phyloP scores from a whole-genome alignment of 2,113 vertebrate species.

The Cheirogaleus medius region DNA sequence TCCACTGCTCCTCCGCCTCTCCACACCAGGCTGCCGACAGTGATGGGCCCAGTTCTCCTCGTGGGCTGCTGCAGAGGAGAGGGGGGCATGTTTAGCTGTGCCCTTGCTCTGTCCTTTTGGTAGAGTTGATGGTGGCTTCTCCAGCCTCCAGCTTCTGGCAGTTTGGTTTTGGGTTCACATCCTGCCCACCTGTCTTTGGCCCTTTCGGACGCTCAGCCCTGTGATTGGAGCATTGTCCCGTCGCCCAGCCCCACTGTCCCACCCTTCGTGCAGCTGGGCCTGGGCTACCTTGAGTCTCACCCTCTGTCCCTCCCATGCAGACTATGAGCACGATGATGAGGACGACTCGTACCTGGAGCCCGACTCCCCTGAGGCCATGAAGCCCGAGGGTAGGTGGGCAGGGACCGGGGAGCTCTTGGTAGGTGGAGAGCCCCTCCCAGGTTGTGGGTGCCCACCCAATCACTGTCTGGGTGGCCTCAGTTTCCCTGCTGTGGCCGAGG shows the following conservation, averaged over 20 bases:
- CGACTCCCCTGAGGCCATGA: constrained; percentile 80
- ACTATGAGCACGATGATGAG: constrained; percentile 91
- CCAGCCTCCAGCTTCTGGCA: too few species aligned
- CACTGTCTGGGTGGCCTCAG: not conserved
- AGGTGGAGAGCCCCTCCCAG: not conserved
- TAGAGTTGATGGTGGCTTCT: not conserved
- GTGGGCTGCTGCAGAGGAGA: not conserved
- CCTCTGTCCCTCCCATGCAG: constrained; percentile 65
- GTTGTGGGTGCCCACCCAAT: not conserved
- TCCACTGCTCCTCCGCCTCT: fast-evolving
- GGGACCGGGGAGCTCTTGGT: too few species aligned
- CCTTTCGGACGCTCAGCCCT: not conserved
- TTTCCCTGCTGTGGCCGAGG: not conserved
- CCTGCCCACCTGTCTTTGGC: fast-evolving
- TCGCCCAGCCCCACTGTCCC: fast-evolving
- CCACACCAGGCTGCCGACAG: fast-evolving
- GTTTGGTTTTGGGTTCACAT: not conserved
- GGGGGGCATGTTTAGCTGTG: fast-evolving
- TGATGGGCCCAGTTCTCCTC: too few species aligned
- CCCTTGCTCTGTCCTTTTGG: not conserved
- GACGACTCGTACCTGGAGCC: constrained; percentile 92
- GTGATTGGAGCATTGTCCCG: fast-evolving
- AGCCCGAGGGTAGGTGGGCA: constrained; percentile 79
- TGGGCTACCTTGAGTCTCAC: not conserved
- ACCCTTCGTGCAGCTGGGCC: not conserved